Evolutionary conservation across 2,113 vertebrate genomes (phyloP), one percentile per base, ranked within the genome.

Genomic region (Gopherus flavomarginatus): DNA sequence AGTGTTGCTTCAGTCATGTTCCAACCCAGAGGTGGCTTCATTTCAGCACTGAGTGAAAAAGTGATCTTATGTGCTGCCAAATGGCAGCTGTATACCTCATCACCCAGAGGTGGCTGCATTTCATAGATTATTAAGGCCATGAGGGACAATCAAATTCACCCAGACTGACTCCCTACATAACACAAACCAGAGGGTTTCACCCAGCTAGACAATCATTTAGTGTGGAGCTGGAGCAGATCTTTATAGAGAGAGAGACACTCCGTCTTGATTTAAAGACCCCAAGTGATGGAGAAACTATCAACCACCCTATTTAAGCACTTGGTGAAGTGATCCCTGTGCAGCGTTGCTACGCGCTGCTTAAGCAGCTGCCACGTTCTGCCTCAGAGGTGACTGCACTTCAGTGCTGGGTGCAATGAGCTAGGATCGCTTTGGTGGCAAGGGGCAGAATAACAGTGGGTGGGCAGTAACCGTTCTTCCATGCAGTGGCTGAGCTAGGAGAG

Each of bases 21-120:
- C 75, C 21, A 56, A 11, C 29, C 19, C 6, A 21, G 52, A 90
- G 92, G 4, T 57, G 81, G 11, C 53, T 82, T 56, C 75, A 1
- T n/a, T 72, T 89, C 2, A 16, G 12, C 53, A 49, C 0, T 26
- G 0, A 0, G n/a, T 21, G n/a, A 21, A 72, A n/a, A 21, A 2
- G n/a, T 11, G 17, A 21, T 38, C 65, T 72, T 21, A 19, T 21
- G n/a, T 38, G 65, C 35, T 38, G 65, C 65, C 65, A 69, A n/a
- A 21, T 4, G 17, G 65, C 65, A 10, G 16, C 65, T 69, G 65
- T 22, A 22, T 38, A 21, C 65, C 19, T 72, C n/a, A 5, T 72
- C 65, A 35, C 35, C 2, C n/a, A 72, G 65, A 72, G 10, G n/a
- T 72, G 65, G 65, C n/a, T 72, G 35, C n/a, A 72, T 72, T 72